These are phyloP conservation scores for Merodon equestris DNA, from an alignment of 2,888 invertebrate species.

Conservation along the genomic window DNA sequence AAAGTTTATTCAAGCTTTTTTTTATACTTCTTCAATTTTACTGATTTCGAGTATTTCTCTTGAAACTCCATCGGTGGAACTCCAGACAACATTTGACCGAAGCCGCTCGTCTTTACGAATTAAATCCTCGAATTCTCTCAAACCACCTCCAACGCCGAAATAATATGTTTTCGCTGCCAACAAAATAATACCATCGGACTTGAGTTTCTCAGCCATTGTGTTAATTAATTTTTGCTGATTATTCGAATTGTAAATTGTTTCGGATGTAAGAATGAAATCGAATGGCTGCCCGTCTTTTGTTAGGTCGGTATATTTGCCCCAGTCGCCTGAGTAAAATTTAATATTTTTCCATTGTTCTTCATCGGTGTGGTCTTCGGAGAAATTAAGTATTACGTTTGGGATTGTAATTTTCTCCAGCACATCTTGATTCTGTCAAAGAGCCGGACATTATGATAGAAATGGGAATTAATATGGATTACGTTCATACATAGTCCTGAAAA, in stretches of 20 bases:
- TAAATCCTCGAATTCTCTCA: slow-evolving; percentile 85
- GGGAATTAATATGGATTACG: neutral
- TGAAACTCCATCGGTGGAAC: slow-evolving; percentile 79
- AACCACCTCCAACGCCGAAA: slow-evolving; percentile 96
- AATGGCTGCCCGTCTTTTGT: slow-evolving; percentile 81
- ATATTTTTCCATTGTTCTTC: slow-evolving; percentile 8
- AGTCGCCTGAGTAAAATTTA: slow-evolving; percentile 87
- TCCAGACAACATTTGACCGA: slow-evolving; percentile 82
- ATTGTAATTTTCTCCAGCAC: slow-evolving; percentile 89
- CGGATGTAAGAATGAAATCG: slow-evolving; percentile 93
- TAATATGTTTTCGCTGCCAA: slow-evolving; percentile 95
- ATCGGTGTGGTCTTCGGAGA: slow-evolving; percentile 70
- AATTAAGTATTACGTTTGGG: slow-evolving; percentile 88
- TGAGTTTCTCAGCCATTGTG: slow-evolving; percentile 82
- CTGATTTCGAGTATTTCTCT: slow-evolving; percentile 74
- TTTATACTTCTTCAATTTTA: slow-evolving; percentile 34
- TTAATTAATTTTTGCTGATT: slow-evolving; percentile 88
- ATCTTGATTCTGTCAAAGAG: slow-evolving; percentile 86
- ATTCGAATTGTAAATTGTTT: slow-evolving; percentile 93
- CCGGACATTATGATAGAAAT: neutral
- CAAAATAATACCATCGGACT: slow-evolving; percentile 82
- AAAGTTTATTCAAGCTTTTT: slow-evolving; percentile 16
- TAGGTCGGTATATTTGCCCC: slow-evolving; percentile 82
- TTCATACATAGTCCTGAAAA: slow-evolving; percentile 95
- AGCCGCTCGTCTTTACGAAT: slow-evolving; percentile 82